Percentiles rank a stretch among this genome's conserved stretches.
Evolutionary conservation across 2,888 invertebrate species (phyloP).

Genomic region (Myopa testacea): DNA sequence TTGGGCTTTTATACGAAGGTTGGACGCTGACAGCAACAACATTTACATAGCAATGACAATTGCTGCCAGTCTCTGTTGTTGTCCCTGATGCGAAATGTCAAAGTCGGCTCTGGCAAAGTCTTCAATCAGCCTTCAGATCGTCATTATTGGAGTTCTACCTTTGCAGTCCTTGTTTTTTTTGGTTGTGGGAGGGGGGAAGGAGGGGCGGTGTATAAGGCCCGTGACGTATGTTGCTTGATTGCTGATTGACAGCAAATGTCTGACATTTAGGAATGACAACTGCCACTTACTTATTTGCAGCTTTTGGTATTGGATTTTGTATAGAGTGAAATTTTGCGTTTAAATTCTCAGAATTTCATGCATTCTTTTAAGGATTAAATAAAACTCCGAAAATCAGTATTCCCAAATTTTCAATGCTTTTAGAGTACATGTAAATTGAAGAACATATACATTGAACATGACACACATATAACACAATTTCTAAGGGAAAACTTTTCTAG

Average conservation of each 20-base stretch:
- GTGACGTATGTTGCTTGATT: constrained; percentile 17
- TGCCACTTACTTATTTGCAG: constrained; percentile 1
- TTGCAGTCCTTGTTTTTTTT: neutral
- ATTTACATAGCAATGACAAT: constrained; percentile 37
- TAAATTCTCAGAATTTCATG: neutral
- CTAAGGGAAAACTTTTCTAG: no score
- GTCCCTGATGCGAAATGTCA: constrained; percentile 24
- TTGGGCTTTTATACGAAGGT: neutral
- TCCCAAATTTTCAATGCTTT: no score
- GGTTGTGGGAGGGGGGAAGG: neutral
- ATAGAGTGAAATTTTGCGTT: neutral
- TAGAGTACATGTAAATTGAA: no score
- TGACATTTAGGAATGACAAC: constrained; percentile 29
- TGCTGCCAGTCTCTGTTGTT: neutral
- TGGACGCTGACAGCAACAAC: constrained; percentile 23
- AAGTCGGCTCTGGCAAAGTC: constrained; percentile 34
- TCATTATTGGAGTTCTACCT: neutral
- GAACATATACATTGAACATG: no score
- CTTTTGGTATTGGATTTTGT: neutral
- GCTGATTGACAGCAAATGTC: constrained; percentile 33
- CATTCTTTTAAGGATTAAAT: neutral
- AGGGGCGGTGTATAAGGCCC: neutral
- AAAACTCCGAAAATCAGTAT: neutral
- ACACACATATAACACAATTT: no score
- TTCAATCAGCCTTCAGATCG: constrained; percentile 33